Evolutionary conservation across 2,888 invertebrate genomes (phyloP).

Genomic region (Ommatoiulus sabulosus): DNA sequence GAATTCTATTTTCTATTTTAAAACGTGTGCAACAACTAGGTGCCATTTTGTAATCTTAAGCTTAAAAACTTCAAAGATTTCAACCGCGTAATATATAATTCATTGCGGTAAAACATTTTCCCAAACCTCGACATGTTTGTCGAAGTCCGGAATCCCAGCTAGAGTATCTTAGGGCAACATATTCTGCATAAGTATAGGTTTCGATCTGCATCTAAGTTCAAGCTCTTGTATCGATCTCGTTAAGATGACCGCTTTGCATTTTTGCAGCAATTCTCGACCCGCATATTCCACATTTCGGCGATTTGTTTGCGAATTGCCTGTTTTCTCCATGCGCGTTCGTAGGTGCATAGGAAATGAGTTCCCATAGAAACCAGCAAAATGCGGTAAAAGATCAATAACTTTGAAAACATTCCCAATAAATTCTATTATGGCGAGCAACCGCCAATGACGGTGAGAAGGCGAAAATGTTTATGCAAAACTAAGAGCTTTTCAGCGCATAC

Average conservation of each 20-base stretch:
- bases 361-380: constrained; percentile 15
- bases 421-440: background rate
- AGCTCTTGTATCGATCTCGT: background rate
- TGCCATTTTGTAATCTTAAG: no score
- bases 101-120: no score
- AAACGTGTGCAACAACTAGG: no score
- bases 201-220: background rate
- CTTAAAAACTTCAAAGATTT: no score
- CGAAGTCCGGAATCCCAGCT: background rate
- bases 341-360: background rate
- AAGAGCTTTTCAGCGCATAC: constrained; percentile 15
- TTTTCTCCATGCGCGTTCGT: background rate
- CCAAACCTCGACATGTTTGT: no score
- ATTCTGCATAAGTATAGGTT: background rate
- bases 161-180: background rate
- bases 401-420: constrained; percentile 38
- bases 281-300: background rate
- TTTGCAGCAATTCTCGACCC: background rate
- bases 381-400: constrained; percentile 35
- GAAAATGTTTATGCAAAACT: constrained; percentile 43
- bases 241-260: constrained; percentile 9
- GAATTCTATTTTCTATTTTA: no score
- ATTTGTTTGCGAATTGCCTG: background rate
- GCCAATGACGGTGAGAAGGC: constrained; percentile 29
- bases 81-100: no score